Percentiles rank a stretch among this genome's conserved stretches.
Conservation (phyloP, 1,140 invertebrate species). For the Harlomillsia oculata region DNA sequence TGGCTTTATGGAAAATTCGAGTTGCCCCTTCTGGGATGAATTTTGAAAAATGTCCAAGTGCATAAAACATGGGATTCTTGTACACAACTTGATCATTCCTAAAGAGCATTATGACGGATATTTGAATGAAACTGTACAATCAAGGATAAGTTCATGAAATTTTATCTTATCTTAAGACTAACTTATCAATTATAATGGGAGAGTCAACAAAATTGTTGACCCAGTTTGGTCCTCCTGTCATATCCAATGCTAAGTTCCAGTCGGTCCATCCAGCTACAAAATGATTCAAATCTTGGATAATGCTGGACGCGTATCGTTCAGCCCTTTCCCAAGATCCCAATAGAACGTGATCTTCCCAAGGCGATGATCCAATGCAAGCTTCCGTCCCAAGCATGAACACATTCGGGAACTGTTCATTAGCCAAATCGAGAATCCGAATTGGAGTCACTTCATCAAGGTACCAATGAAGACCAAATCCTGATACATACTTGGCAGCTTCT, state of each 20-base stretch:
- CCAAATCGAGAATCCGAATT: slow-evolving; percentile 45
- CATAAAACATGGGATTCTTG: slow-evolving; percentile 82
- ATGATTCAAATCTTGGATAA: slow-evolving; percentile 63
- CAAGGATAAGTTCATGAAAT: no score
- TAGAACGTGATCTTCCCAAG: slow-evolving; percentile 41
- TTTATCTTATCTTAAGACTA: no score
- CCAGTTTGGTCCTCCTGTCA: slow-evolving; percentile 71
- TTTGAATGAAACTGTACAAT: no score
- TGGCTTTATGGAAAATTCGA: slow-evolving; percentile 38
- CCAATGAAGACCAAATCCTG: slow-evolving; percentile 75
- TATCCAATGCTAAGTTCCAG: slow-evolving; percentile 64
- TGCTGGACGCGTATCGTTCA: slow-evolving; percentile 55
- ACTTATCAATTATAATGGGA: slow-evolving; percentile 61
- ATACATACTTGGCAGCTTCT: slow-evolving; percentile 53
- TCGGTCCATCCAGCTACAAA: slow-evolving; percentile 68
- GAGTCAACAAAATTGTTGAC: slow-evolving; percentile 65
- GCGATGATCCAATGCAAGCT: slow-evolving; percentile 37
- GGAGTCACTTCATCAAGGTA: slow-evolving; percentile 52
- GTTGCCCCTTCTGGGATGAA: slow-evolving; percentile 56
- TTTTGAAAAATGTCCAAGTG: slow-evolving; percentile 74
- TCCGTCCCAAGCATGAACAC: slow-evolving; percentile 68
- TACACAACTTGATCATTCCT: slow-evolving; percentile 55
- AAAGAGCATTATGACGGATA: no score
- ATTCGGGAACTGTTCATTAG: slow-evolving; percentile 52
- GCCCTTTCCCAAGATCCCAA: slow-evolving; percentile 65